Conservation (phyloP, 2,888 invertebrate genomes). For the Cantharis rustica region DNA sequence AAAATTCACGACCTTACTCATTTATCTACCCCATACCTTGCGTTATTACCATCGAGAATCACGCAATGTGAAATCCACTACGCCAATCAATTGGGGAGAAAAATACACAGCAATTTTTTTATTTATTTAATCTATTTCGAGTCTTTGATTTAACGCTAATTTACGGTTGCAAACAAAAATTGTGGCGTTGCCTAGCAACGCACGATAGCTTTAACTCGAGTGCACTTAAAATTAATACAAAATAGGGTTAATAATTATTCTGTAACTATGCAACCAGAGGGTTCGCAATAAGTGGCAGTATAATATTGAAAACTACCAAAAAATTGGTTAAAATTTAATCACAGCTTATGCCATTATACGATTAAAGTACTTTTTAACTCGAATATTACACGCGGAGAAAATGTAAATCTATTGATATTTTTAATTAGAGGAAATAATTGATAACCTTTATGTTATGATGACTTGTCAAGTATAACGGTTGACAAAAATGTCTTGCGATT, state of each 20-base stretch:
- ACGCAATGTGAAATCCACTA: constrained; percentile 12
- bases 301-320: no score
- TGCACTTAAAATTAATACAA: not conserved
- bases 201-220: not conserved
- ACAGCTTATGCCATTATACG: no score
- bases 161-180: not conserved
- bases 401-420: no score
- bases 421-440: no score
- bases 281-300: no score
- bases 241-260: no score
- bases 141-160: not conserved
- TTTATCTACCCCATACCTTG: constrained; percentile 22
- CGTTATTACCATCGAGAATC: constrained; percentile 14
- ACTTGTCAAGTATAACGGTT: not conserved
- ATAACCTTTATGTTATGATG: not conserved
- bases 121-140: no score
- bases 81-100: not conserved
- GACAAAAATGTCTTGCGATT: not conserved
- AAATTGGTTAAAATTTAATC: no score
- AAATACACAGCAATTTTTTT: not conserved
- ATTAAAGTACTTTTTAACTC: no score
- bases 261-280: no score
- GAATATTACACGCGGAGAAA: no score
- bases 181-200: not conserved
- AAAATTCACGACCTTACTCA: constrained; percentile 14